phyloP scores from a whole-genome alignment of 1,140 invertebrate species.

The Neodiprion lecontei region DNA sequence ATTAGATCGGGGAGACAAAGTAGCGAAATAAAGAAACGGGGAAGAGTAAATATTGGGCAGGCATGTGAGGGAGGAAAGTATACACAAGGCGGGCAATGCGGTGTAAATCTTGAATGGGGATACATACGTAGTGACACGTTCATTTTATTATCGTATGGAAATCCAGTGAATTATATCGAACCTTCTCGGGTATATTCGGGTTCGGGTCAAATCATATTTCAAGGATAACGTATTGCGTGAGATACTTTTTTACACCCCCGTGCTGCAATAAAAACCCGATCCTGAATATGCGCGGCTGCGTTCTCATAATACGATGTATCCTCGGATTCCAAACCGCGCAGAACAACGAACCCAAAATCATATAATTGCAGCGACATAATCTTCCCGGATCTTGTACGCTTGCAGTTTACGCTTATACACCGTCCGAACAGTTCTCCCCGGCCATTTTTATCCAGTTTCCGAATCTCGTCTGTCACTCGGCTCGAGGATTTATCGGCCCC shows the following conservation, averaged over 20 bases:
- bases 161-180: conserved; percentile 56
- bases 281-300: too few relatives aligned
- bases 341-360: too few relatives aligned
- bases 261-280: too few relatives aligned
- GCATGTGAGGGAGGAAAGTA: not conserved
- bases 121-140: conserved; percentile 52
- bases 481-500: not conserved
- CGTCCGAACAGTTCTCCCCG: not conserved
- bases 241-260: not conserved
- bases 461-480: not conserved
- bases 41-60: not conserved
- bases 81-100: conserved; percentile 25
- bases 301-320: too few relatives aligned
- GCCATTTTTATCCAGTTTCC: not conserved
- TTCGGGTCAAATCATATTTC: conserved; percentile 49
- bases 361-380: too few relatives aligned
- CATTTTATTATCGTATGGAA: conserved; percentile 61
- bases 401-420: not conserved
- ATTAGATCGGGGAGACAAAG: not conserved
- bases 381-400: too few relatives aligned
- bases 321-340: too few relatives aligned
- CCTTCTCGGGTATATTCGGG: conserved; percentile 51
- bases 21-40: not conserved
- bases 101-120: conserved; percentile 53
- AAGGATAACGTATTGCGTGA: conserved; percentile 21